Evolutionary conservation across 1,140 invertebrate species (phyloP), one percentile per base, ranked within the genome.

Genomic region (Arion vulgaris): DNA sequence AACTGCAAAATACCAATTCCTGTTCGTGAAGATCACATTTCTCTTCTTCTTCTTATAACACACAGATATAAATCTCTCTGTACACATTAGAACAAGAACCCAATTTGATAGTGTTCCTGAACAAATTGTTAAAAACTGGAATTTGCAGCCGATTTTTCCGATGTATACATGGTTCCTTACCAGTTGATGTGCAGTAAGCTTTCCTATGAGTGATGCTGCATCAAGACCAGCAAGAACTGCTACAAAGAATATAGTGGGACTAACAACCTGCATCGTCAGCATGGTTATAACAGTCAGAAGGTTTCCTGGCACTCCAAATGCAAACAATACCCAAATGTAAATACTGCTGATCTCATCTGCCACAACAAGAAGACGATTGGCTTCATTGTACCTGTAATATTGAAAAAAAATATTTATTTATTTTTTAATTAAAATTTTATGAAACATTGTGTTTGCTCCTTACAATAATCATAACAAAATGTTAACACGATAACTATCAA

Each of bases 51-150:
- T 71, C 0, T 86, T 86, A 41, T 88, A 87, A 76, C 80, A 85
- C 0, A 90, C 84, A 0, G 87, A 84, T 1, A 89, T 53, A 73
- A 87, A 90, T 4, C 89, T 72, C 83, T 90, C 89, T 0, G 84
- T 38, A 36, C 88, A 88, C 81, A 90, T 87, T 19, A 85, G 82
- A 17, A 87, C 86, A 1, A 90, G 81, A 23, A 89, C 81, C 89
- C 89, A 90, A 62, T 87, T 90, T 38, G 88, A 79, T 66, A 82
- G 66, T 36, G 38, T 68, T 71, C 39, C 45, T 34, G 77, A 34
- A 26, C 62, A 80, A 4, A 45, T 17, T 15, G 39, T 41, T 13
- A 80, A 34, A 28, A 77, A 49, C 57, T 49, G 41, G 26, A 77
- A 28, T 28, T 76, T 73, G 57, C 89, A 90, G 1, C 84, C 81